These are phyloP conservation scores for Romanomermis culicivorax DNA, from an alignment of 2,888 invertebrate species.

Conservation along the genomic window DNA sequence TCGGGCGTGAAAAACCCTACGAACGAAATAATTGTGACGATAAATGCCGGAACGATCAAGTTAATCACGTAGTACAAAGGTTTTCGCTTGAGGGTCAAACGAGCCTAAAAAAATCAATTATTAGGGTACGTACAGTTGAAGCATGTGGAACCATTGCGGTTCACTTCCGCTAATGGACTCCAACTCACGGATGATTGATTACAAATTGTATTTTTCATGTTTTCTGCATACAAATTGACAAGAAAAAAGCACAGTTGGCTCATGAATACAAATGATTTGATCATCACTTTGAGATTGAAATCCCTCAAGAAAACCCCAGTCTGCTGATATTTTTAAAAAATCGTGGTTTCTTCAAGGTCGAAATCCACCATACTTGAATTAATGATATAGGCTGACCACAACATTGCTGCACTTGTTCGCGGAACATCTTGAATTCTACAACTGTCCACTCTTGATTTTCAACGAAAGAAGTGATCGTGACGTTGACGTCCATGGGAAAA, in stretches of 20 bases:
- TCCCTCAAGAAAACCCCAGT: too few relatives aligned
- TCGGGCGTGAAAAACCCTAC: conserved; percentile 18
- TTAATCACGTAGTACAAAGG: conserved; percentile 24
- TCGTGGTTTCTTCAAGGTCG: too few relatives aligned
- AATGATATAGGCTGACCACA: conserved; percentile 27
- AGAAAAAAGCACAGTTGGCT: too few relatives aligned
- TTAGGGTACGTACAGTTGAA: conserved; percentile 8
- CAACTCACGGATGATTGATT: too few relatives aligned
- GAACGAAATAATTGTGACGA: conserved; percentile 7
- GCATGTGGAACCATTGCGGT: too few relatives aligned
- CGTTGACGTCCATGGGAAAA: background rate
- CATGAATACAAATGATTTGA: too few relatives aligned
- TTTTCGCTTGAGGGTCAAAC: conserved; percentile 22
- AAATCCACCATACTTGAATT: too few relatives aligned
- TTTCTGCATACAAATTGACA: conserved; percentile 8
- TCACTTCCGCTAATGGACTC: too few relatives aligned
- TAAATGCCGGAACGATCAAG: conserved; percentile 21
- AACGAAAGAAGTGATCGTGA: conserved; percentile 16
- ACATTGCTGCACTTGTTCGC: conserved; percentile 19
- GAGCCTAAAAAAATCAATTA: too few relatives aligned
- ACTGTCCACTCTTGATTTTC: conserved; percentile 26
- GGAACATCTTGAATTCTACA: conserved; percentile 3
- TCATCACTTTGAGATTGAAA: too few relatives aligned
- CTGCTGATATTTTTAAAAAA: too few relatives aligned
- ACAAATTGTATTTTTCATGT: too few relatives aligned